Conservation (phyloP, 1,140 invertebrate genomes). For the Eriocheir sinensis region DNA sequence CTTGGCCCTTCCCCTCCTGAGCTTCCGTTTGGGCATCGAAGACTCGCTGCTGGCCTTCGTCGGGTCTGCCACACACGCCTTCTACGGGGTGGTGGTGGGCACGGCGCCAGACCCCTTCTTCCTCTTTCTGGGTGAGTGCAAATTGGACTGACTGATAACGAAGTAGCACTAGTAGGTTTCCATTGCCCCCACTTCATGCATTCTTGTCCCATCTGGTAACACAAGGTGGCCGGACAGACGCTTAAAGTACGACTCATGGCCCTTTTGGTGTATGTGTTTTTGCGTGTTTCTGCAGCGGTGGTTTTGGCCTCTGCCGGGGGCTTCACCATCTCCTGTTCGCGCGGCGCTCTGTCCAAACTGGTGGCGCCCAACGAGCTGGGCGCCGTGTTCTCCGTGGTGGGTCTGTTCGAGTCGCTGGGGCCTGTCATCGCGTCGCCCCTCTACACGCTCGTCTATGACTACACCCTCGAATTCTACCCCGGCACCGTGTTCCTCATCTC, state of each 20-base stretch:
- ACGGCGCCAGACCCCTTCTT: conserved; percentile 39
- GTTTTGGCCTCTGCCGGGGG: background rate
- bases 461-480: conserved; percentile 52
- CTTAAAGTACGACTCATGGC: background rate
- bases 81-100: conserved; percentile 9
- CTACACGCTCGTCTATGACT: conserved; percentile 58
- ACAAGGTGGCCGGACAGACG: background rate
- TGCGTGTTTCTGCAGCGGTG: background rate
- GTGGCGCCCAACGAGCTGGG: conserved; percentile 59
- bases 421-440: conserved; percentile 37
- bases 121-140: conserved; percentile 56
- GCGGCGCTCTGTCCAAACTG: conserved; percentile 60
- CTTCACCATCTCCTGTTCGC: conserved; percentile 39
- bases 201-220: background rate
- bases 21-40: conserved; percentile 34
- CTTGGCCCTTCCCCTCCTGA: conserved; percentile 51
- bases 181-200: background rate
- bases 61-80: conserved; percentile 29
- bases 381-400: conserved; percentile 62
- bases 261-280: background rate
- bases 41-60: conserved; percentile 51
- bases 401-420: conserved; percentile 39
- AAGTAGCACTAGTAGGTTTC: background rate
- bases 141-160: background rate
- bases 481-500: conserved; percentile 51